Base-by-base conservation (phyloP, 2,888 invertebrate species). In the Tholera decimalis region DNA sequence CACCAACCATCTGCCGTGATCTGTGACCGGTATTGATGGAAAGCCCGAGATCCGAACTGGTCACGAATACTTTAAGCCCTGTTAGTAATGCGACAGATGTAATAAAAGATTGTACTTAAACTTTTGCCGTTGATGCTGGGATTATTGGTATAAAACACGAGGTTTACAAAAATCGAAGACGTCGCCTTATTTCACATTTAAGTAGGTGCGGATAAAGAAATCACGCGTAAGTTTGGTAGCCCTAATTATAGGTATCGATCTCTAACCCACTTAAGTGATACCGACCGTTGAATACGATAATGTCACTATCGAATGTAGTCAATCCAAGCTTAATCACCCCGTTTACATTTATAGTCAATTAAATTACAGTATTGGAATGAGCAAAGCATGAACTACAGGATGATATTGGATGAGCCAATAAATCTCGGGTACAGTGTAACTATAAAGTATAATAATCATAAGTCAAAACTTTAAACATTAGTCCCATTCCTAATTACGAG, bases 1-100 rank as follows among this genome's bases (percentile, higher is more conserved):
- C 18, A 30, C 50, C 24, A 54, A 75, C 63, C 41, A 77, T 77
- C 77, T 57, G 44, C 66, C 35, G 75, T 62, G 66, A 74, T 67
- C 70, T 61, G 43, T 50, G 66, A 39, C 58, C 43, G 67, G 57
- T 79, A 67, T 71, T 71, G 67, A 77, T 51, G 53, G 46, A 61
- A 66, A 59, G 22, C 63, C 66, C 44, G 55, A 50, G 39, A 59
- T 57, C 47, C 55, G 0, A 49, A 37, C 37, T 60, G 41, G 28
- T 18, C 53, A 53, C 50, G 33, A 73, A 65, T 73, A 78, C 73
- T 69, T 66, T 74, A 66, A 73, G 62, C 54, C 51, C 7, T 50
- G 46, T 58, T 55, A 65, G 54, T 51, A 57, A 65, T 59, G 41
- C 41, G 58, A 35, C 7, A 41, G 58, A 61, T 55, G 18, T 71